These are phyloP conservation scores for Philotrypesis tridentata DNA, from an alignment of 1,140 invertebrate genomes.

Conservation along the genomic window DNA sequence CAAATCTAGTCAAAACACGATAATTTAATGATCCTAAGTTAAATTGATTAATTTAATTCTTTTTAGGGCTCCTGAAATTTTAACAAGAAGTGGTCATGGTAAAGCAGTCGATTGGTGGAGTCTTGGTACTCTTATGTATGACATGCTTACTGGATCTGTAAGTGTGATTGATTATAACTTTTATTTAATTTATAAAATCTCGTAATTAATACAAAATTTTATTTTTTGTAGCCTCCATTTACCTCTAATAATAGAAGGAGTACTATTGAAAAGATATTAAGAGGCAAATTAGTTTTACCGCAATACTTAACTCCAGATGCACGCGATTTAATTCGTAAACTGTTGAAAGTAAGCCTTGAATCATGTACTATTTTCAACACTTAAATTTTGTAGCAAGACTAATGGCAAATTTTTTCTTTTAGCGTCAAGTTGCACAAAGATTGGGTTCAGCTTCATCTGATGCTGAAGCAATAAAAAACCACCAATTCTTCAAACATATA, in stretches of 20 bases:
- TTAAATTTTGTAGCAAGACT: not conserved
- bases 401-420: conserved; percentile 36
- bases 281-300: conserved; percentile 94
- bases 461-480: conserved; percentile 90
- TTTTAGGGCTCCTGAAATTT: conserved; percentile 95
- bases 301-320: conserved; percentile 96
- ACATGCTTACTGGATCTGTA: conserved; percentile 96
- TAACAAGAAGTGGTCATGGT: conserved; percentile 95
- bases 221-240: conserved; percentile 90
- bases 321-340: conserved; percentile 89
- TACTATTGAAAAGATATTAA: conserved; percentile 99
- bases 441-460: conserved; percentile 88
- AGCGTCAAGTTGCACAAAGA: conserved; percentile 81
- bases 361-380: conserved; percentile 12
- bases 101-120: conserved; percentile 99
- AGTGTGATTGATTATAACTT: conserved; percentile 11
- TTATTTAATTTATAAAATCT: not conserved
- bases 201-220: conserved; percentile 1
- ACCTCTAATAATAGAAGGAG: conserved; percentile 96
- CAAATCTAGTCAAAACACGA: not conserved
- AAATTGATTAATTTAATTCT: conserved; percentile 10
- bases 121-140: conserved; percentile 97
- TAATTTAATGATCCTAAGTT: not conserved
- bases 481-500: conserved; percentile 94
- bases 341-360: conserved; percentile 79